Evolutionary conservation across 2,888 invertebrate species (phyloP).

Genomic region (Spisula subtruncata): DNA sequence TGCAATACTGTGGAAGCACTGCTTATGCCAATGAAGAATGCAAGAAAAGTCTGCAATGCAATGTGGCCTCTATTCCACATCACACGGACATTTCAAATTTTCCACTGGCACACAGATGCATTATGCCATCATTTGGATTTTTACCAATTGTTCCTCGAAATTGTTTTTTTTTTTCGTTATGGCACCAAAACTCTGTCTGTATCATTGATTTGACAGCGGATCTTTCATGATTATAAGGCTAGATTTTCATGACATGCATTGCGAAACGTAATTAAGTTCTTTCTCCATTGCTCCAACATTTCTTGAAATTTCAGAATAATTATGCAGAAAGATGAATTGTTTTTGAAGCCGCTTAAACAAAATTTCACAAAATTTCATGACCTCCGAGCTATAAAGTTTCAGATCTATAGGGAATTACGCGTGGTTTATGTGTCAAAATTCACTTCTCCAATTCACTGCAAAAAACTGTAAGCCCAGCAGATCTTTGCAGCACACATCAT

Average conservation of each 20-base stretch:
- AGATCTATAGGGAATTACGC: slow-evolving; percentile 19
- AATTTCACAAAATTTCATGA: slow-evolving; percentile 49
- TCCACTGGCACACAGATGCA: background rate
- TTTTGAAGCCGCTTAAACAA: slow-evolving; percentile 53
- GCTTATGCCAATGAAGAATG: too few species aligned
- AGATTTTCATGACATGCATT: slow-evolving; percentile 28
- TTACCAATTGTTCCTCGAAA: background rate
- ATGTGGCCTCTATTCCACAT: too few species aligned
- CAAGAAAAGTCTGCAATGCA: too few species aligned
- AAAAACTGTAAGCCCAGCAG: slow-evolving; percentile 44
- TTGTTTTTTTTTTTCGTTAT: background rate
- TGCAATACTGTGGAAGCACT: too few species aligned
- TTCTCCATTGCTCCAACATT: slow-evolving; percentile 37
- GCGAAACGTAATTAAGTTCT: slow-evolving; percentile 28
- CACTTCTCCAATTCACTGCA: slow-evolving; percentile 46
- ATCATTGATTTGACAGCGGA: slow-evolving; percentile 23
- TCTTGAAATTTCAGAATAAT: slow-evolving; percentile 33
- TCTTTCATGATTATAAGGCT: slow-evolving; percentile 25
- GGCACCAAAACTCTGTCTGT: slow-evolving; percentile 4
- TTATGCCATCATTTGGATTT: background rate
- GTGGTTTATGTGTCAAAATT: slow-evolving; percentile 59
- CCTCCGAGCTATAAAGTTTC: slow-evolving; percentile 29
- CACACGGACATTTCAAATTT: background rate
- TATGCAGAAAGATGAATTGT: slow-evolving; percentile 50
- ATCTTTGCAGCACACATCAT: slow-evolving; percentile 58